Evolutionary conservation across 2,888 invertebrate genomes (phyloP).

Genomic region (Drosophila pegasa): DNA sequence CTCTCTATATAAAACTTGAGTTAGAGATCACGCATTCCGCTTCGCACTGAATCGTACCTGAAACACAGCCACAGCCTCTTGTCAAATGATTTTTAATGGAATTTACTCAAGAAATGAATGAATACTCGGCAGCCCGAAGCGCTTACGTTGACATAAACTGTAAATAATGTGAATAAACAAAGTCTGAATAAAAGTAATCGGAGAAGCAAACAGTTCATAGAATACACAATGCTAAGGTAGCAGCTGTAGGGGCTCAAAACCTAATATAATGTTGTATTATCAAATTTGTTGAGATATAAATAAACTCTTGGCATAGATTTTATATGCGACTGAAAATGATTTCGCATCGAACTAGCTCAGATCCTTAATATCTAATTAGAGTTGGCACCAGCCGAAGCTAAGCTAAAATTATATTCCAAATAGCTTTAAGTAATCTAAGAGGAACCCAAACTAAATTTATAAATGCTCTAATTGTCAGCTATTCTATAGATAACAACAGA

Average conservation of each 20-base stretch:
- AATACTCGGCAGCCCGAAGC: conserved; percentile 13
- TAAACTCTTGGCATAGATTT: background rate
- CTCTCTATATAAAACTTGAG: background rate
- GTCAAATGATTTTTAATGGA: conserved; percentile 25
- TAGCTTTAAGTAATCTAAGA: no score
- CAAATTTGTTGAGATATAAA: background rate
- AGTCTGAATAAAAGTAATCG: conserved; percentile 40
- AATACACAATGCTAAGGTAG: background rate
- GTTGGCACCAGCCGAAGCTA: background rate
- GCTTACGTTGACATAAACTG: conserved; percentile 59
- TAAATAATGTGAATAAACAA: conserved; percentile 72
- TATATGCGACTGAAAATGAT: background rate
- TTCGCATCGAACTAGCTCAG: background rate
- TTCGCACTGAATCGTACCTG: conserved; percentile 17
- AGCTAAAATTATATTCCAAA: no score
- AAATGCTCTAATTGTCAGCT: no score
- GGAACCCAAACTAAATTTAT: no score
- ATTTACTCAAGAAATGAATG: conserved; percentile 46
- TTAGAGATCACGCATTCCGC: background rate
- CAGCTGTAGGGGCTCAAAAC: background rate
- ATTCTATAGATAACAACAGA: no score
- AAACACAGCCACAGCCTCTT: conserved; percentile 2
- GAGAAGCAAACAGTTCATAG: conserved; percentile 20
- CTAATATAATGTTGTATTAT: conserved; percentile 3
- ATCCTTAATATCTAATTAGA: background rate